Conservation (phyloP, 2,797 vertebrate species). For the Hydrolagus colliei region DNA sequence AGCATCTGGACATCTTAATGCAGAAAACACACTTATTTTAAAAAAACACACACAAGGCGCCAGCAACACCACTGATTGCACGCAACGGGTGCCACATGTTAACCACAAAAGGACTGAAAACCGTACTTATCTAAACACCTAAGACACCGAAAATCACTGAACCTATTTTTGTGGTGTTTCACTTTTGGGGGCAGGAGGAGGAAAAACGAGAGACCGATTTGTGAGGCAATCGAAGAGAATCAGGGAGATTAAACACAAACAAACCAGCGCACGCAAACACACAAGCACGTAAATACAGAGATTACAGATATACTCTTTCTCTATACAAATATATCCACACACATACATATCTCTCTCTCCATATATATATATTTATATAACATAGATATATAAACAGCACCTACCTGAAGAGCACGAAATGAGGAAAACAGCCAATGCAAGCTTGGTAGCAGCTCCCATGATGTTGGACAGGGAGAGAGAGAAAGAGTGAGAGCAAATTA, state of each 20-base stretch:
- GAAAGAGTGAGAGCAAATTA: no score
- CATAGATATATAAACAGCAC: conserved; percentile 44
- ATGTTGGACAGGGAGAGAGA: no score
- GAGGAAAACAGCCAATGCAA: conserved; percentile 94
- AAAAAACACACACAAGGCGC: neutral
- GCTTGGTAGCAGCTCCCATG: conserved; percentile 94
- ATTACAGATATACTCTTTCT: no score
- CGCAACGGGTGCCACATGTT: conserved; percentile 9
- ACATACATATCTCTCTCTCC: no score
- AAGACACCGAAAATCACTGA: no score
- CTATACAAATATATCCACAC: no score
- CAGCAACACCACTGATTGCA: neutral
- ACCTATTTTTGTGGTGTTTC: no score
- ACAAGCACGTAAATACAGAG: no score
- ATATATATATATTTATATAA: neutral
- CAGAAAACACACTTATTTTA: neutral
- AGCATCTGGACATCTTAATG: neutral
- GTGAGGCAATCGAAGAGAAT: neutral
- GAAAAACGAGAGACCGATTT: no score
- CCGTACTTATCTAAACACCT: neutral
- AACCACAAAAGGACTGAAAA: neutral
- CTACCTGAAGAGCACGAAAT: conserved; percentile 97
- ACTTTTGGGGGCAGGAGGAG: no score
- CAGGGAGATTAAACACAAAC: neutral
- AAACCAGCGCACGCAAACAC: no score